Conservation (phyloP, 1,140 invertebrate genomes). For the Magallana gigas region DNA sequence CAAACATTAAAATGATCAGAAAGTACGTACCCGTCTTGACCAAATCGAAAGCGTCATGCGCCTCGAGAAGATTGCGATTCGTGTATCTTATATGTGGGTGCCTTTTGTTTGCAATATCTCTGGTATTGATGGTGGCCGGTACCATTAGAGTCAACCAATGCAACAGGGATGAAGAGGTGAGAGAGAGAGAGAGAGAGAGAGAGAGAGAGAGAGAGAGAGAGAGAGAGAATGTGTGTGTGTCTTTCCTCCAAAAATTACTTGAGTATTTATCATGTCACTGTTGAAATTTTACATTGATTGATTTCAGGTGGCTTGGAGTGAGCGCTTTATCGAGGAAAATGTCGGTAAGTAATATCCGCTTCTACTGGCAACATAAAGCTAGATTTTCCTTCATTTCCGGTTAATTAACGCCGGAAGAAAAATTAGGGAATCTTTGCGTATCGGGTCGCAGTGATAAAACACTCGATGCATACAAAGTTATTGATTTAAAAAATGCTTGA, state of each 20-base stretch:
- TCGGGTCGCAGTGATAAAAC: too few species aligned
- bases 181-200: conserved; percentile 5
- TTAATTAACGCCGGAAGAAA: too few species aligned
- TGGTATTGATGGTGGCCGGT: conserved; percentile 43
- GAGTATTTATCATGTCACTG: too few species aligned
- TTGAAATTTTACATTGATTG: not conserved
- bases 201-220: conserved; percentile 21
- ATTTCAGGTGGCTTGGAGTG: conserved; percentile 19
- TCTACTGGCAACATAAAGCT: not conserved
- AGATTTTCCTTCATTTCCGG: not conserved
- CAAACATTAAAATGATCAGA: conserved; percentile 30
- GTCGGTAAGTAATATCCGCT: not conserved
- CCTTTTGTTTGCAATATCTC: conserved; percentile 16
- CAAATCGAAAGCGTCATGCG: not conserved
- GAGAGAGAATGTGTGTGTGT: not conserved
- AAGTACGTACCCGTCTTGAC: conserved; percentile 44
- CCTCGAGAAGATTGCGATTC: not conserved
- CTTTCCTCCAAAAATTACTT: too few species aligned
- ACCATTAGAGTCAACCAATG: conserved; percentile 48
- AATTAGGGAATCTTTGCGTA: too few species aligned
- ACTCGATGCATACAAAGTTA: too few species aligned
- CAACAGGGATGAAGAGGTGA: conserved; percentile 12
- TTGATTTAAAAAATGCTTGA: too few species aligned
- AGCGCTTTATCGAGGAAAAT: conserved; percentile 3
- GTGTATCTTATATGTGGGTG: conserved; percentile 30